phyloP scores from a whole-genome alignment of 53 echinoderm and acorn worm genomes.

The Hippasteria phrygiana region DNA sequence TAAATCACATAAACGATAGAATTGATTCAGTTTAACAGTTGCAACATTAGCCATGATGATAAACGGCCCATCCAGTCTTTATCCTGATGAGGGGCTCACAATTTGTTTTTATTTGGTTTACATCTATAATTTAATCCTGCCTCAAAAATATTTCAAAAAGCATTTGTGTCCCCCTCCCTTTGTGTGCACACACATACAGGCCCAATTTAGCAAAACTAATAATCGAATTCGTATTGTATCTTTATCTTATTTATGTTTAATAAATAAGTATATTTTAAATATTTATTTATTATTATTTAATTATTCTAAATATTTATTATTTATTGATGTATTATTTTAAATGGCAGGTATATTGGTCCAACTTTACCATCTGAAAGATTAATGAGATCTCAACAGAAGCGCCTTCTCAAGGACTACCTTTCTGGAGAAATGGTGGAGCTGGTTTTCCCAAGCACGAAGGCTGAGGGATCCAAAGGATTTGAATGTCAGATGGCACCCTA shows the following conservation, averaged over 20 bases:
- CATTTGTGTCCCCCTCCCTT: too few species aligned
- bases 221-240: neutral
- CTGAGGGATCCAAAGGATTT: neutral
- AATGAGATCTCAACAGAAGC: conserved; percentile 29
- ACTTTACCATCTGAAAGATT: conserved; percentile 34
- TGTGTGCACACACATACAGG: too few species aligned
- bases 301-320: too few species aligned
- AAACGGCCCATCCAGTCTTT: too few species aligned
- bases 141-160: too few species aligned
- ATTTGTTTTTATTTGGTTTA: too few species aligned
- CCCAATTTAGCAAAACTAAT: too few species aligned
- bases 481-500: conserved; percentile 15
- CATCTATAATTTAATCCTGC: too few species aligned
- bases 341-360: conserved; percentile 16
- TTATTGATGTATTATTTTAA: neutral
- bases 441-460: conserved; percentile 7
- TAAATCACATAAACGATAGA: too few species aligned
- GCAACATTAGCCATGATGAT: too few species aligned
- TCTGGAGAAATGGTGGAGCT: conserved; percentile 14
- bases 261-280: neutral
- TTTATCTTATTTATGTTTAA: neutral
- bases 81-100: too few species aligned
- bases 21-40: too few species aligned
- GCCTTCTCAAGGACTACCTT: conserved; percentile 25
- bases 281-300: neutral